Percentiles rank a stretch among this genome's conserved stretches.
Evolutionary conservation across 53 echinoderm and acorn worm species (phyloP).

Genomic region (Echinometra lucunter): DNA sequence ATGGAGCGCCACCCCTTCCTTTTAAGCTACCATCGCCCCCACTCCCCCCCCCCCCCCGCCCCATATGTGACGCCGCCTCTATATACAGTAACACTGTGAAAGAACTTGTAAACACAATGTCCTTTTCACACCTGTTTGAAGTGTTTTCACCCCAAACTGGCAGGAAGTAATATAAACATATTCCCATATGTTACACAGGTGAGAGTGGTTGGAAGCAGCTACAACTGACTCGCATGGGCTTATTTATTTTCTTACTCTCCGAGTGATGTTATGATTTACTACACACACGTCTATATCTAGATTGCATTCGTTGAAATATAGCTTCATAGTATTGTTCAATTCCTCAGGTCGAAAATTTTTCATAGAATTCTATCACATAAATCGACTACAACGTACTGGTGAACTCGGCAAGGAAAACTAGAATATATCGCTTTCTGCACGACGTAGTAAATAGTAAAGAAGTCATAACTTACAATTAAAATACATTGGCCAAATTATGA

Average conservation of each 20-base stretch:
- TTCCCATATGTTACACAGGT: slow-evolving; percentile 48
- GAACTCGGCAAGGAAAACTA: too few species aligned
- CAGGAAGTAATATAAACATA: slow-evolving; percentile 30
- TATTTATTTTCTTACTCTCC: slow-evolving; percentile 43
- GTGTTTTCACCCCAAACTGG: not conserved
- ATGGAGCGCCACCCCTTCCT: too few species aligned
- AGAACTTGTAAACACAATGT: slow-evolving; percentile 14
- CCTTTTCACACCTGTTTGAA: slow-evolving; percentile 42
- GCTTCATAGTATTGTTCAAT: not conserved
- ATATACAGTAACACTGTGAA: not conserved
- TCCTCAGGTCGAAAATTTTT: not conserved
- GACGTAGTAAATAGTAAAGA: too few species aligned
- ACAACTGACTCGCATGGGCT: too few species aligned
- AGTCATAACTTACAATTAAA: too few species aligned
- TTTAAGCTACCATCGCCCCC: too few species aligned
- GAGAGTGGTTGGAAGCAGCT: not conserved
- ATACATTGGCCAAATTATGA: too few species aligned
- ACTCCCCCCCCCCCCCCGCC: not conserved
- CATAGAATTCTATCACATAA: too few species aligned
- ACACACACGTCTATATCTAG: not conserved
- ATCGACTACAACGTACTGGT: too few species aligned
- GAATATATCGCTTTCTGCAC: too few species aligned
- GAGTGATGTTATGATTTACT: slow-evolving; percentile 9
- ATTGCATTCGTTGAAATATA: slow-evolving; percentile 10
- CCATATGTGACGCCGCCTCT: not conserved